Percentiles rank a stretch among this genome's conserved stretches.
phyloP scores from a whole-genome alignment of 2,113 vertebrate genomes.

The Gobiocypris rarus region DNA sequence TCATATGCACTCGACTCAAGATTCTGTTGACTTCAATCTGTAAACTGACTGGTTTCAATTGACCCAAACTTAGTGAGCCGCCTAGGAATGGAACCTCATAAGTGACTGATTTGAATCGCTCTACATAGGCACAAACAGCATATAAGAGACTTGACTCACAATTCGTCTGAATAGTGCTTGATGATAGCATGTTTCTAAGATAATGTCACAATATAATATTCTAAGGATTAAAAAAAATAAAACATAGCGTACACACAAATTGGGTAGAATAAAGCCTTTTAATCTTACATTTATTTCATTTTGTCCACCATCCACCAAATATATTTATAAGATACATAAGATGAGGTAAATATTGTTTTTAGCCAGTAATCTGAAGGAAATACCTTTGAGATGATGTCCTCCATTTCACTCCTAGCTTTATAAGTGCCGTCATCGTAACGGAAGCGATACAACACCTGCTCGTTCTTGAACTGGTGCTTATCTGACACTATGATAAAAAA shows the following conservation, averaged over 20 bases:
- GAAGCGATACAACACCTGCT: conserved; percentile 97
- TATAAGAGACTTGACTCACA: not conserved
- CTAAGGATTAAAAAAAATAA: too few species aligned
- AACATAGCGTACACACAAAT: not conserved
- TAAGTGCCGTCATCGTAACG: conserved; percentile 97
- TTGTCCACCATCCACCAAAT: not conserved
- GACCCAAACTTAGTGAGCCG: not conserved
- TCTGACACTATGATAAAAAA: conserved; percentile 85
- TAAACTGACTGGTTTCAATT: not conserved
- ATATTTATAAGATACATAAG: not conserved
- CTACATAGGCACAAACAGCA: not conserved
- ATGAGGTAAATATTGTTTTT: not conserved
- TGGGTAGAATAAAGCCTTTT: not conserved
- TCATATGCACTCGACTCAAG: not conserved
- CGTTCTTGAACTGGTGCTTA: conserved; percentile 99
- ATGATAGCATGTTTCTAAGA: not conserved
- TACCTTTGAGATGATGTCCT: conserved; percentile 98
- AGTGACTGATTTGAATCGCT: too few species aligned
- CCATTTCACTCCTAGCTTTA: conserved; percentile 96
- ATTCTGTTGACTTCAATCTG: not conserved
- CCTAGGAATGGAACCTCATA: not conserved
- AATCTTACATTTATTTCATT: not conserved
- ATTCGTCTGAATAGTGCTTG: not conserved
- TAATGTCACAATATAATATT: too few species aligned
- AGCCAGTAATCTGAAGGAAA: not conserved